Base-by-base conservation (phyloP, 2,888 invertebrate species). In the Augiades crinisus region DNA sequence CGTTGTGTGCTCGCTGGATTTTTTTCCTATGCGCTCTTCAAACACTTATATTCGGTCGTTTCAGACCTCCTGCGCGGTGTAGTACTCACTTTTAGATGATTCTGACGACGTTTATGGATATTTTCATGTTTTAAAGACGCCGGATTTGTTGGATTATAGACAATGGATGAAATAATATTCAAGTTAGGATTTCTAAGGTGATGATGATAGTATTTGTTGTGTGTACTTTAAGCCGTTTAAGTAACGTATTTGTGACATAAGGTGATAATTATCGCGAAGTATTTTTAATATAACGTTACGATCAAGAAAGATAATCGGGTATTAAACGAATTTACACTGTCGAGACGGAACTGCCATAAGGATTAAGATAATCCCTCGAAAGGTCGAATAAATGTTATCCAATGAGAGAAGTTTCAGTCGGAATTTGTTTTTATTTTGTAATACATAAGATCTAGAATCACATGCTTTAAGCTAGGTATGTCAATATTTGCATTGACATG, bases 61-160 rank as follows among this genome's bases (percentile, higher is more conserved):
- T 75, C 70, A 75, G 78, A 77, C 82, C 86, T 80, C 85, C 85
- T 78, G 85, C 81, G 78, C 79, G 54, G 80, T 40, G 41, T 50
- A 50, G 17, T 34, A 10, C 27, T 36, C 17, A 7, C 5, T 49
- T 37, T 41, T 33, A 17, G 22, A 49, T 49, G 13, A 14, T 31
- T 47, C 21, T 49, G 21, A 41, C 40, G 10, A 16, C 14, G 33
- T 22, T 40, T 8, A 40, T 17, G 12, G 8, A 10, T 47, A 10
- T 45, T 10, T 2, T 16, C 10, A n/a, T 27, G 27, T 27, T 27
- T 5, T 1, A 2, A 2, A 27, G 10, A 10, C 4, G n/a, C n/a
- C n/a, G n/a, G n/a, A n/a, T n/a, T n/a, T n/a, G n/a, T n/a, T n/a
- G n/a, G n/a, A n/a, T n/a, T n/a, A n/a, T n/a, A n/a, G n/a, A n/a